A percentile compares a stretch with the other conserved stretches of the same genome.
phyloP scores from a whole-genome alignment of 2,888 invertebrate species.

The Lamellibrachia satsuma region DNA sequence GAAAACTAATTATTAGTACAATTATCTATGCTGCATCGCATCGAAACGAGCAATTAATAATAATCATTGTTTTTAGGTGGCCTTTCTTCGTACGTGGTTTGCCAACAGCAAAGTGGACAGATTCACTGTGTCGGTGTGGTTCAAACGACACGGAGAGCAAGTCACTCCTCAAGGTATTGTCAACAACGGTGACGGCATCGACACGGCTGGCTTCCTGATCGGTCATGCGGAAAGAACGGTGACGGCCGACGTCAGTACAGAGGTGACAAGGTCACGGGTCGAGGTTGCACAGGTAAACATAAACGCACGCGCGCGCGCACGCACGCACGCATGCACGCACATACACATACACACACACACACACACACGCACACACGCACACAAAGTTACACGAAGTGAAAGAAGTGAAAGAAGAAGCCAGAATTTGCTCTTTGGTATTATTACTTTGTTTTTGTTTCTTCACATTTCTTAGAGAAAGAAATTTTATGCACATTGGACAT shows the following conservation, averaged over 20 bases:
- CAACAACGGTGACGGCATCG: neutral
- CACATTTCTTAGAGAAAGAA: no score
- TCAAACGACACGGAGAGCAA: neutral
- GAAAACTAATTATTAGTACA: no score
- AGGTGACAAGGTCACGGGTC: neutral
- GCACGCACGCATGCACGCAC: no score
- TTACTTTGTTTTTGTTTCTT: no score
- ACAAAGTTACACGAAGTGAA: no score
- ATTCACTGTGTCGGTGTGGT: neutral
- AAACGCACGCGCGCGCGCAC: neutral
- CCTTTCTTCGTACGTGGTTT: neutral
- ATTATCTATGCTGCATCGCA: neutral
- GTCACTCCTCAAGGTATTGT: neutral
- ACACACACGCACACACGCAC: no score
- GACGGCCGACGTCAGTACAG: neutral
- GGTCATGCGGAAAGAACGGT: neutral
- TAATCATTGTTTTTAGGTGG: neutral
- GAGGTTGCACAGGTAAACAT: neutral
- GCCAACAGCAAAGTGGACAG: constrained; percentile 9
- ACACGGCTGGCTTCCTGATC: neutral
- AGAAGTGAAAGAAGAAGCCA: no score
- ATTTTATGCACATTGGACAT: no score
- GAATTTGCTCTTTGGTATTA: no score
- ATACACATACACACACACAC: no score
- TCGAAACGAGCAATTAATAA: neutral